A percentile compares a stretch with the other conserved stretches of the same genome.
Evolutionary conservation across 2,113 vertebrate species (phyloP).

Genomic region (Orientallactaga bullata): DNA sequence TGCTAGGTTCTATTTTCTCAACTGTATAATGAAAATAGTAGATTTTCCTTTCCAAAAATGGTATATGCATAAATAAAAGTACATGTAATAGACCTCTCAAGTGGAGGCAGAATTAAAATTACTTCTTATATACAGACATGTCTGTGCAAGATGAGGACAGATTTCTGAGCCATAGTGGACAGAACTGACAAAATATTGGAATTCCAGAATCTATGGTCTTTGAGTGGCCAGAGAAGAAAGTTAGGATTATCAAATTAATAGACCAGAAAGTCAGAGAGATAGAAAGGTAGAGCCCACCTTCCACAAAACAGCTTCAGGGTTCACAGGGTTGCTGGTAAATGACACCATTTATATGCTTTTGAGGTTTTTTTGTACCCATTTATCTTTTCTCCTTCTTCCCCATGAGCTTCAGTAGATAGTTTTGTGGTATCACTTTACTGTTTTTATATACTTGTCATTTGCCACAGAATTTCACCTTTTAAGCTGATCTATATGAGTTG

Average conservation of each 20-base stretch:
- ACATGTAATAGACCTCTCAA: not conserved
- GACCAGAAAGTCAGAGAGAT: not conserved
- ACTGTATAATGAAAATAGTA: constrained; percentile 24
- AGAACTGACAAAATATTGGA: not conserved
- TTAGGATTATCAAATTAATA: not conserved
- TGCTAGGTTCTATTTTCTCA: constrained; percentile 38
- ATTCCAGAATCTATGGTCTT: not conserved
- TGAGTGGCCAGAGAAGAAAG: not conserved
- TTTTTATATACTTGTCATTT: not conserved
- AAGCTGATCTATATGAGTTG: not conserved
- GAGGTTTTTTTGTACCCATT: not conserved
- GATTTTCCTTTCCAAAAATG: constrained; percentile 10
- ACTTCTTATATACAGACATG: not conserved
- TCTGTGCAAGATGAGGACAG: not conserved
- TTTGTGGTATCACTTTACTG: not conserved
- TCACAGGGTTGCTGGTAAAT: not conserved
- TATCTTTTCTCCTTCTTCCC: not conserved
- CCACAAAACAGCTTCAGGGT: not conserved
- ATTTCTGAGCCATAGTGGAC: not conserved
- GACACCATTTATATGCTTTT: not conserved
- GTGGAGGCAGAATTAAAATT: constrained; percentile 1
- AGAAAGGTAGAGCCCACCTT: not conserved
- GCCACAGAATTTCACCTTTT: not conserved
- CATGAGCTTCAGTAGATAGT: not conserved
- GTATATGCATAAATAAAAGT: not conserved